Base-by-base conservation (phyloP, 2,113 vertebrate genomes). In the Nycticebus coucang region DNA sequence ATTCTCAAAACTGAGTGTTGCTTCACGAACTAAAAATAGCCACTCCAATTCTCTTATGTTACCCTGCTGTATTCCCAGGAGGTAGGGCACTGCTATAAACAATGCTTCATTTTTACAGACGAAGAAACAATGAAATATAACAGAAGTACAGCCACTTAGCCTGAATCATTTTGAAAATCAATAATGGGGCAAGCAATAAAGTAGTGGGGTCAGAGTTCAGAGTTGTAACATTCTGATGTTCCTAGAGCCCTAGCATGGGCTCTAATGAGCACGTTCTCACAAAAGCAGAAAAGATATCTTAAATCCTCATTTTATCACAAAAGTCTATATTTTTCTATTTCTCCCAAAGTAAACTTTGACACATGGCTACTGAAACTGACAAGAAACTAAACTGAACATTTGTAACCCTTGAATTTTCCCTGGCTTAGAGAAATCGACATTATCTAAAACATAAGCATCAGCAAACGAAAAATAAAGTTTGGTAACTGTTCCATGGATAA, bases 21-120 rank as follows among this genome's bases (percentile, higher is more conserved):
- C 82, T 90, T 94, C 93, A 89, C 37, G 66, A 62, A 77, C 97
- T 94, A 95, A 97, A 97, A 97, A 94, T 93, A 97, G 77, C 86
- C 82, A 62, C 68, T 89, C 82, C 11, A 1, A 57, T 94, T 97
- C 91, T 79, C 94, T 92, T 93, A 89, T 96, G 94, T 92, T 91
- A 68, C 82, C 37, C 82, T 75, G 59, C n/a, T 88, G 71, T 80
- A 5, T 95, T 91, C 96, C 92, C 86, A 89, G 84, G 81, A 93
- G 95, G 45, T 68, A 89, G 45, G n/a, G 45, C 57, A 66, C 57
- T 64, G 77, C 85, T 60, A 94, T 87, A 91, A 96, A 94, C 95
- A 95, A 94, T 79, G 62, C 75, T 75, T 91, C 79, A n/a, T 82
- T 95, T 95, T 93, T 64, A 87, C 71, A 96, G 89, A 96, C 30